Conservation (phyloP, 1,140 invertebrate species). For the Campodea augens region DNA sequence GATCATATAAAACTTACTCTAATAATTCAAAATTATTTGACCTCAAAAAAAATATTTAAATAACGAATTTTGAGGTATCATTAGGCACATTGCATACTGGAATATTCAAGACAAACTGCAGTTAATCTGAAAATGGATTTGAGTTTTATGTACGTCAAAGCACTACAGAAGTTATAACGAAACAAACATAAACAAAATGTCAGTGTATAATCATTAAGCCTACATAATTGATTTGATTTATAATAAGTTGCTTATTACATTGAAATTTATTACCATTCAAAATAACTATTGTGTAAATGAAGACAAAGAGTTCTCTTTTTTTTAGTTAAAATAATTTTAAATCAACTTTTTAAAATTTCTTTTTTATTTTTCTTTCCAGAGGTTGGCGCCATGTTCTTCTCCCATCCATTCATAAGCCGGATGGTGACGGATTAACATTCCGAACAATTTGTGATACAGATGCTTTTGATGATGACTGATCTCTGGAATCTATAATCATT, state of each 20-base stretch:
- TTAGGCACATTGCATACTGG: no score
- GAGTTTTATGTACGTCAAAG: no score
- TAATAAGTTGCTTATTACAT: background rate
- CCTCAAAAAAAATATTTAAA: no score
- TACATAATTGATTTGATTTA: slow-evolving; percentile 1
- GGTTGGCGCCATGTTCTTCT: slow-evolving; percentile 46
- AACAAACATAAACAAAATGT: background rate
- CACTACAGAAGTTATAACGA: no score
- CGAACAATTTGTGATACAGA: no score
- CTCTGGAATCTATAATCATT: no score
- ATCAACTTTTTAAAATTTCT: background rate
- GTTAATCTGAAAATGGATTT: no score
- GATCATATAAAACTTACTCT: no score
- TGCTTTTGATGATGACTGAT: no score
- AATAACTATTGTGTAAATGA: background rate
- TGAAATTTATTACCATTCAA: background rate
- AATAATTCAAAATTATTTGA: no score
- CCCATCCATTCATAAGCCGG: slow-evolving; percentile 57
- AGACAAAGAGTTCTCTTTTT: background rate
- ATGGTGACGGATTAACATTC: slow-evolving; percentile 62
- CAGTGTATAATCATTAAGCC: background rate
- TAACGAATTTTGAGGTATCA: no score
- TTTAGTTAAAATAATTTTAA: background rate
- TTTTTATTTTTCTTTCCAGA: slow-evolving; percentile 27
- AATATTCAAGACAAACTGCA: no score